phyloP scores from a whole-genome alignment of 2,797 vertebrate genomes.

The Chrysocyon brachyurus region DNA sequence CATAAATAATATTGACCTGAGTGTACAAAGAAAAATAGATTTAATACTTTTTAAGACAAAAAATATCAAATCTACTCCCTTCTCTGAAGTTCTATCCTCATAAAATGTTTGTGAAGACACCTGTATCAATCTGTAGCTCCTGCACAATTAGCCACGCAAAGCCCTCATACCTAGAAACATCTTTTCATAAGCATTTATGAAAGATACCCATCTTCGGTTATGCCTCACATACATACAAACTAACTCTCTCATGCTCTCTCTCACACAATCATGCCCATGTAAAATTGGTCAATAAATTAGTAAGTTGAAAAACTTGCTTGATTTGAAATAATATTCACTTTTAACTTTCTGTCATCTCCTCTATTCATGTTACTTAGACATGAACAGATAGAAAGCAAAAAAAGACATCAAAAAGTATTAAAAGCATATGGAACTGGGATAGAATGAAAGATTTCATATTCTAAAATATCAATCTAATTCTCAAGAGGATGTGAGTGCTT shows the following conservation, averaged over 20 bases:
- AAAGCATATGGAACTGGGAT: background rate
- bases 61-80: background rate
- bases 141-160: background rate
- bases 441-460: slow-evolving; percentile 1
- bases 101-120: background rate
- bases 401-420: background rate
- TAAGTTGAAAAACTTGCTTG: background rate
- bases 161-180: background rate
- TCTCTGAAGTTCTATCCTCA: background rate
- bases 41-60: background rate
- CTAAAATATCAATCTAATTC: slow-evolving; percentile 1
- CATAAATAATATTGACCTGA: background rate
- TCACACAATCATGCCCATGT: background rate
- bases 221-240: background rate
- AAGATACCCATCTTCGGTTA: background rate
- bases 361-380: background rate
- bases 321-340: slow-evolving; percentile 15
- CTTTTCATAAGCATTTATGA: background rate
- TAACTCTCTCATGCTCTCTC: background rate
- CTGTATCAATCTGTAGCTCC: background rate
- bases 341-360: background rate
- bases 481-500: background rate
- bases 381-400: background rate
- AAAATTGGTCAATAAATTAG: slow-evolving; percentile 12
- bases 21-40: background rate